These are phyloP conservation scores for Actinernus sp. DNA, from an alignment of 92 coral and sea anemone species.

Conservation along the genomic window DNA sequence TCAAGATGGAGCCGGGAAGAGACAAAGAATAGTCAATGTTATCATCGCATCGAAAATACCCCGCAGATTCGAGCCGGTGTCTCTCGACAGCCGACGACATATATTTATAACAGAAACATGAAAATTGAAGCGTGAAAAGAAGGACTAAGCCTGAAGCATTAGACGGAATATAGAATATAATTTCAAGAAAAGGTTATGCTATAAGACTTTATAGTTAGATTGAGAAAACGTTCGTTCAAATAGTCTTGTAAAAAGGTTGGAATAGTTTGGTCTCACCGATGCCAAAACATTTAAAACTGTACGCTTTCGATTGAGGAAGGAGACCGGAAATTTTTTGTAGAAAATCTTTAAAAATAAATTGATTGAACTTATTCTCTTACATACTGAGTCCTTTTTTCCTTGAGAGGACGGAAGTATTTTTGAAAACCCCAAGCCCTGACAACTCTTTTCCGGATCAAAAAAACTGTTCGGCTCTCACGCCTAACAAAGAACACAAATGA, in stretches of 20 bases:
- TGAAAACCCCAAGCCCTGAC: background rate
- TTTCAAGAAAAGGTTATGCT: too few species aligned
- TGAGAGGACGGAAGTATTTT: background rate
- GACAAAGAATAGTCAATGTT: background rate
- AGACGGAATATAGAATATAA: too few species aligned
- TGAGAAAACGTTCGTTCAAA: too few species aligned
- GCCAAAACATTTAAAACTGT: background rate
- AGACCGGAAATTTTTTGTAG: background rate
- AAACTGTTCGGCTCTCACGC: conserved; percentile 2
- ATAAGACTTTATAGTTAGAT: too few species aligned
- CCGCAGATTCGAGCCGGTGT: background rate
- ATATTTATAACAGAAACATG: background rate
- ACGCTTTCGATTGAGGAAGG: background rate
- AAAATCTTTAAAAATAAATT: conserved; percentile 2
- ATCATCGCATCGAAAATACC: background rate
- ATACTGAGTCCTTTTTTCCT: background rate
- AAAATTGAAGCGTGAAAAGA: too few species aligned
- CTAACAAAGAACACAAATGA: background rate
- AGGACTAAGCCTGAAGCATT: too few species aligned
- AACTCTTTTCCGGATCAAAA: background rate
- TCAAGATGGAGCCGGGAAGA: background rate
- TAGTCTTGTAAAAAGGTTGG: background rate
- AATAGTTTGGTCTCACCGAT: background rate
- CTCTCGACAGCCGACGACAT: background rate
- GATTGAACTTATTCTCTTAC: conserved; percentile 4